These are phyloP conservation scores for Griposia aprilina DNA, from an alignment of 2,888 invertebrate species.

Conservation along the genomic window DNA sequence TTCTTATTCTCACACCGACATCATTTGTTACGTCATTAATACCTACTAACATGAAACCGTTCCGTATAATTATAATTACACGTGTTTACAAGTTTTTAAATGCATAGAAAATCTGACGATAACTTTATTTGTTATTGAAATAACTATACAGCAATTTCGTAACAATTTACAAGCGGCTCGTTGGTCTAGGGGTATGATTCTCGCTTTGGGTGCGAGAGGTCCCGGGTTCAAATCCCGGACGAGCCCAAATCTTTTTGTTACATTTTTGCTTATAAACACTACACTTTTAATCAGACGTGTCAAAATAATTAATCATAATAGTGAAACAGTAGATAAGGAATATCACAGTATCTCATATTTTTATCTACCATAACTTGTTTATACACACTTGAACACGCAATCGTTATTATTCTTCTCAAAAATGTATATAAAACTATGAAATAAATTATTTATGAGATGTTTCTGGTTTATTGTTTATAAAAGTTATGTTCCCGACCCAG, in stretches of 20 bases:
- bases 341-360: neutral
- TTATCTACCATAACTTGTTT: conserved; percentile 1
- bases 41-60: neutral
- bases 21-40: conserved; percentile 9
- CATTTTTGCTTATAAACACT: neutral
- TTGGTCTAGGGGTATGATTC: conserved; percentile 91
- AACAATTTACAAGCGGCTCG: conserved; percentile 75
- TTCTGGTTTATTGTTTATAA: conserved; percentile 4
- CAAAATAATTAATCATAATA: neutral
- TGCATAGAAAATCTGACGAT: neutral
- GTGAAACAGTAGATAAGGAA: neutral
- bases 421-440: neutral
- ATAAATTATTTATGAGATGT: conserved; percentile 5
- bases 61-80: neutral
- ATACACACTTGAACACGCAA: neutral
- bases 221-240: conserved; percentile 91
- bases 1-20: neutral
- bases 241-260: conserved; percentile 80
- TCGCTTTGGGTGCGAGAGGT: conserved; percentile 91
- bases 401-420: neutral
- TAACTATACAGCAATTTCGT: neutral
- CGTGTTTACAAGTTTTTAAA: neutral
- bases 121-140: neutral
- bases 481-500: neutral
- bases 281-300: neutral